A percentile compares a stretch with the other conserved stretches of the same genome.
Conservation (phyloP, 2,113 vertebrate genomes). For the Ceratotherium simum region DNA sequence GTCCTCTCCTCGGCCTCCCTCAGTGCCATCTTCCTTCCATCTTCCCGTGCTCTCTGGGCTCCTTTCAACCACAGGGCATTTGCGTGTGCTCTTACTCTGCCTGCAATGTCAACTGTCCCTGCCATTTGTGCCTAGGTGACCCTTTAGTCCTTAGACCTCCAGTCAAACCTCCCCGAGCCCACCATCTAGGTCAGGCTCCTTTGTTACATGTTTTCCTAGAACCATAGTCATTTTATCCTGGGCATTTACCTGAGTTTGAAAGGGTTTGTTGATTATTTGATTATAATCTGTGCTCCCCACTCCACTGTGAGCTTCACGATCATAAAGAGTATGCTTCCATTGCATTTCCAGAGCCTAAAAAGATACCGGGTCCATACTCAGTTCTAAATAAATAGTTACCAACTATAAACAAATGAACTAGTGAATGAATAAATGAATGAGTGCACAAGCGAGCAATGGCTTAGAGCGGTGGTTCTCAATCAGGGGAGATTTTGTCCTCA, state of each 20-base stretch:
- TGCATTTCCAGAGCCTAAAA: not conserved
- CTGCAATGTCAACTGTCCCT: not conserved
- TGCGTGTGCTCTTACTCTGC: not conserved
- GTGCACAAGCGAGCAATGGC: not conserved
- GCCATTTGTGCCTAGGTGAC: not conserved
- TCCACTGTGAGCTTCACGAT: not conserved
- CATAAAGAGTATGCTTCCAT: not conserved
- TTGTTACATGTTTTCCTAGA: not conserved
- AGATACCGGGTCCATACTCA: not conserved
- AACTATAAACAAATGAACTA: not conserved
- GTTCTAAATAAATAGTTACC: not conserved
- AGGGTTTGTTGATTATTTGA: not conserved
- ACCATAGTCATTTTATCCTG: not conserved
- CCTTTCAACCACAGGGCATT: not conserved
- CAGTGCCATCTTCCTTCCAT: not conserved
- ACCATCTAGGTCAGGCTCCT: not conserved
- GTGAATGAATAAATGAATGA: not conserved
- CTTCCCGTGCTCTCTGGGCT: not conserved
- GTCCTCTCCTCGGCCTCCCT: not conserved
- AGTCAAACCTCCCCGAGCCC: not conserved
- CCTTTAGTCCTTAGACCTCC: not conserved
- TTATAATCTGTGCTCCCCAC: not conserved
- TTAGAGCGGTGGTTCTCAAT: not conserved
- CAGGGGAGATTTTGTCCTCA: not conserved
- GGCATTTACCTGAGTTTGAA: not conserved